phyloP scores from a whole-genome alignment of 2,113 vertebrate genomes.

The Camelus bactrianus region DNA sequence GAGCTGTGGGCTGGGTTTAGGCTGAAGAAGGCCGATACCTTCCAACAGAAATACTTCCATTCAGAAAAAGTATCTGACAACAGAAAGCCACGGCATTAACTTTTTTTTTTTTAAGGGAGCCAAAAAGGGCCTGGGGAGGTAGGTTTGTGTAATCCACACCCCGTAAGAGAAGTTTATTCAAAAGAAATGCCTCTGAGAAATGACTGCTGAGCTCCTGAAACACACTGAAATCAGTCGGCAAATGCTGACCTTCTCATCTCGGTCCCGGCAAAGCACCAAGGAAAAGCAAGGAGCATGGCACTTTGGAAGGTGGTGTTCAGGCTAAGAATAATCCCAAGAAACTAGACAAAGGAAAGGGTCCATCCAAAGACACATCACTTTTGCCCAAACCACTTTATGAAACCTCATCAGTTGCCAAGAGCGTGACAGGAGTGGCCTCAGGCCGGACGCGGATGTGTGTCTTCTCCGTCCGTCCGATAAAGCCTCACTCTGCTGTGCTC shows the following conservation, averaged over 20 bases:
- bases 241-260: not conserved
- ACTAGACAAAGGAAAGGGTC: not conserved
- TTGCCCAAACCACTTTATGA: not conserved
- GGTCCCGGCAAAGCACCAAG: not conserved
- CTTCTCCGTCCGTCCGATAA: not conserved
- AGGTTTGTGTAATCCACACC: not conserved
- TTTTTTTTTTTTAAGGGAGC: not conserved
- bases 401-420: not conserved
- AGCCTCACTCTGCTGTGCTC: not conserved
- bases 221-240: not conserved
- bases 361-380: not conserved
- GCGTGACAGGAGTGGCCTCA: not conserved
- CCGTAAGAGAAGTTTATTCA: not conserved
- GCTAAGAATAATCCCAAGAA: not conserved
- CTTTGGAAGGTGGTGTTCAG: not conserved
- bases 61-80: conserved; percentile 6
- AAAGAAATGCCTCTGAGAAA: conserved; percentile 22
- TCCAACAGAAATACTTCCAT: not conserved
- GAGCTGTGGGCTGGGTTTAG: not conserved
- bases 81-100: not conserved
- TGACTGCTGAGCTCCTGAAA: not conserved
- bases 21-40: not conserved
- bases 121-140: not conserved
- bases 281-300: not conserved
- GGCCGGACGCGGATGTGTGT: not conserved